Evolutionary conservation across 2,888 invertebrate genomes (phyloP).

Genomic region (Stramonita haemastoma): DNA sequence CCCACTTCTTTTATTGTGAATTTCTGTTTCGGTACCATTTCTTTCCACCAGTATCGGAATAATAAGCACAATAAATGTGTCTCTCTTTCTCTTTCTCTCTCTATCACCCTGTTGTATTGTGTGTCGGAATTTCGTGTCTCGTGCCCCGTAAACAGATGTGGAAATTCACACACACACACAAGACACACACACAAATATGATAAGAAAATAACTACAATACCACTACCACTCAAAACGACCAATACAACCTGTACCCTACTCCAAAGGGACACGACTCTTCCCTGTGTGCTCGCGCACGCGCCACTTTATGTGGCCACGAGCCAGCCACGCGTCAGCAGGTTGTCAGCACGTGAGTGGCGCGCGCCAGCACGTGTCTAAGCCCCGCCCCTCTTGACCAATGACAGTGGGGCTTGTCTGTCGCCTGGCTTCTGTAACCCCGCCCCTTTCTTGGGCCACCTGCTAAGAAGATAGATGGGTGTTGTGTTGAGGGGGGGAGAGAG

Average conservation of each 20-base stretch:
- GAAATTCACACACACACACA: background rate
- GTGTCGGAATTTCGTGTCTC: background rate
- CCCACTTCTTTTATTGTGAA: no score
- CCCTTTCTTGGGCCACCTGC: background rate
- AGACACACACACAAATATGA: background rate
- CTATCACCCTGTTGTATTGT: background rate
- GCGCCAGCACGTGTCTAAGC: slow-evolving; percentile 35
- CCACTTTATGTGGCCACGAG: slow-evolving; percentile 22
- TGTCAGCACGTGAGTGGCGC: slow-evolving; percentile 46
- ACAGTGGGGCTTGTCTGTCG: background rate
- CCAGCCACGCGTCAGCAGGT: slow-evolving; percentile 45
- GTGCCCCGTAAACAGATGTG: background rate
- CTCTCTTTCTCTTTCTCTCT: no score
- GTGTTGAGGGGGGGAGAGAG: background rate
- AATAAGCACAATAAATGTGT: no score
- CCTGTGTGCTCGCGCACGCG: background rate
- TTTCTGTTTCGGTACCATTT: no score
- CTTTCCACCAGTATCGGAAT: no score
- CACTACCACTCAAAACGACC: background rate
- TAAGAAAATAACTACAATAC: background rate
- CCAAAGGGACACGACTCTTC: background rate
- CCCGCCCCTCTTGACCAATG: slow-evolving; percentile 34
- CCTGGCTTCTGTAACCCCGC: background rate
- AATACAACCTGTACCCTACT: no score
- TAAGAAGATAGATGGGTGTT: background rate